phyloP scores from a whole-genome alignment of 2,797 vertebrate species.

The Onychomys torridus region DNA sequence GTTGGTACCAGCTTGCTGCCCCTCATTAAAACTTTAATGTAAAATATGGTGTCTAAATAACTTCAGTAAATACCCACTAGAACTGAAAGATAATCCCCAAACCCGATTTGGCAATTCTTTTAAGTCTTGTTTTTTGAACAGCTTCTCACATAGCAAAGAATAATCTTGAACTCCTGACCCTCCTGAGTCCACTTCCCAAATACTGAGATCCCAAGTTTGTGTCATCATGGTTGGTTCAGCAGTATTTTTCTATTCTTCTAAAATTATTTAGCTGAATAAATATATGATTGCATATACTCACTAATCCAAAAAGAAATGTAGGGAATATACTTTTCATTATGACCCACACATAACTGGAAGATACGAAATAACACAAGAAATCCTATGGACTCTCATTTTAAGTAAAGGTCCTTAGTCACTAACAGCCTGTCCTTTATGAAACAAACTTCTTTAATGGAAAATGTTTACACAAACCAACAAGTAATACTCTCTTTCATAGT shows the following conservation, averaged over 20 bases:
- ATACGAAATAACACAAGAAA: slow-evolving; percentile 25
- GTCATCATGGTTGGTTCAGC: neutral
- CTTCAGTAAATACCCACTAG: slow-evolving; percentile 5
- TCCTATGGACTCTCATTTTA: slow-evolving; percentile 57
- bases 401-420: slow-evolving; percentile 49
- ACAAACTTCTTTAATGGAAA: slow-evolving; percentile 47
- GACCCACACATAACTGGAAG: slow-evolving; percentile 11
- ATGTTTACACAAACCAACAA: slow-evolving; percentile 45
- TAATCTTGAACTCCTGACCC: neutral
- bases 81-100: slow-evolving; percentile 9
- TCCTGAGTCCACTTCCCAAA: neutral
- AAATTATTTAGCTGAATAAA: slow-evolving; percentile 51
- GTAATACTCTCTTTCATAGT: neutral
- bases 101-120: neutral
- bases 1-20: neutral
- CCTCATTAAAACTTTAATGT: slow-evolving; percentile 14
- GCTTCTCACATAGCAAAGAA: neutral
- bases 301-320: slow-evolving; percentile 58
- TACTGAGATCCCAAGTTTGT: neutral
- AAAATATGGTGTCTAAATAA: neutral
- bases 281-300: slow-evolving; percentile 24
- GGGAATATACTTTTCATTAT: slow-evolving; percentile 55
- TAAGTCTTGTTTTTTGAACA: neutral
- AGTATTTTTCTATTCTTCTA: slow-evolving; percentile 42
- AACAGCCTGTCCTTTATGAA: slow-evolving; percentile 46